Conservation (phyloP, 2,113 vertebrate genomes). For the Bubo blakistoni region DNA sequence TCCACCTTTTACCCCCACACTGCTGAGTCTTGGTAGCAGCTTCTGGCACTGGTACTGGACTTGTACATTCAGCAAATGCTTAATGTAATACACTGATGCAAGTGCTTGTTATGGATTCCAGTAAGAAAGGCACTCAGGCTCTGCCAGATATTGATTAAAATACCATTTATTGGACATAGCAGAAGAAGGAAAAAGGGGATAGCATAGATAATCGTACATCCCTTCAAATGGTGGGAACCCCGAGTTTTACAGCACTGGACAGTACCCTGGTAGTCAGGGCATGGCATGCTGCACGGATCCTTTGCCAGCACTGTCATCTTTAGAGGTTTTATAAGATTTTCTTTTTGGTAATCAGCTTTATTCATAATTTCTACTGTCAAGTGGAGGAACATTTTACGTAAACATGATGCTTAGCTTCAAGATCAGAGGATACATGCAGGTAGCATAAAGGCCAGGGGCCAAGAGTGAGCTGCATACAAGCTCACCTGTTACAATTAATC, state of each 20-base stretch:
- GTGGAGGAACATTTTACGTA: neutral
- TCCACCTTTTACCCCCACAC: neutral
- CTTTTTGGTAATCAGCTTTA: neutral
- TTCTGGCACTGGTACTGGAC: neutral
- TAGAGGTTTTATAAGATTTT: neutral
- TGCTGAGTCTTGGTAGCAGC: neutral
- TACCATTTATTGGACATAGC: neutral
- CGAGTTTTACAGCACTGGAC: neutral
- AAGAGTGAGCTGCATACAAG: neutral
- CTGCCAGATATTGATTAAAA: neutral
- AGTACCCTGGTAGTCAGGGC: neutral
- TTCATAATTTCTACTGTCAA: neutral
- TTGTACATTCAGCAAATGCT: neutral
- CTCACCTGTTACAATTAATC: neutral
- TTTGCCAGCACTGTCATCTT: neutral
- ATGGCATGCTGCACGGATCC: neutral
- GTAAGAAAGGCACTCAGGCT: neutral
- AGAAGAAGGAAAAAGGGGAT: neutral
- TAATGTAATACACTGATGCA: neutral
- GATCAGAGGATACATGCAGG: neutral
- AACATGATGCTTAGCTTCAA: neutral
- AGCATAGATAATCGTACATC: neutral
- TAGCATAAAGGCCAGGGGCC: neutral
- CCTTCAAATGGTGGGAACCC: neutral
- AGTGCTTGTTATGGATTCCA: neutral